Evolutionary conservation across 2,888 invertebrate genomes (phyloP).

Genomic region (Beris morrisii): DNA sequence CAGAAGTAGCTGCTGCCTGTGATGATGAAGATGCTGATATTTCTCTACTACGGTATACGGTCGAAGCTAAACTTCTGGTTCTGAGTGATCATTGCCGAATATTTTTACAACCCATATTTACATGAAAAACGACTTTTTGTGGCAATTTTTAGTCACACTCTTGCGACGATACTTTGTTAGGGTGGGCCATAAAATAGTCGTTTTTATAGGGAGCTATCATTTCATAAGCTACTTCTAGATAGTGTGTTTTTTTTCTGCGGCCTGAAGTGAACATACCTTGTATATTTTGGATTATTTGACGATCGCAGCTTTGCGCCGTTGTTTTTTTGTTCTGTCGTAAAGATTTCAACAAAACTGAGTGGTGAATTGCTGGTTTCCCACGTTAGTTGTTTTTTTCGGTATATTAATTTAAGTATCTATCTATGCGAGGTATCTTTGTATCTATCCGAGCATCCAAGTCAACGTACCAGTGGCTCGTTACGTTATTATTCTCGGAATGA

Average conservation of each 20-base stretch:
- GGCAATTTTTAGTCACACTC: constrained; percentile 12
- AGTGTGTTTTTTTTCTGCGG: too few relatives aligned
- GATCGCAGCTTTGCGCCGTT: background rate
- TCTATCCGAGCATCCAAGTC: constrained; percentile 11
- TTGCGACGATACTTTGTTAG: background rate
- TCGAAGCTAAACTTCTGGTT: background rate
- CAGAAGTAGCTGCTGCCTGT: background rate
- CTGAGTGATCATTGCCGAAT: background rate
- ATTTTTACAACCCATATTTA: constrained; percentile 2
- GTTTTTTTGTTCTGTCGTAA: background rate
- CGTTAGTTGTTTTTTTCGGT: constrained; percentile 25
- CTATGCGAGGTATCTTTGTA: background rate
- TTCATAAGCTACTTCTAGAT: too few relatives aligned
- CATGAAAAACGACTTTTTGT: constrained; percentile 6
- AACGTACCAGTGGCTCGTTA: constrained; percentile 24
- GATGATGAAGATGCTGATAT: background rate
- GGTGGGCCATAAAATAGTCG: constrained; percentile 10
- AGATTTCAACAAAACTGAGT: constrained; percentile 4
- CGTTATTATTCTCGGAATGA: constrained; percentile 28
- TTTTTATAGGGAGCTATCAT: constrained; percentile 24
- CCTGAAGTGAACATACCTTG: too few relatives aligned
- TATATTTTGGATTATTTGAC: background rate
- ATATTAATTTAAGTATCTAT: too few relatives aligned
- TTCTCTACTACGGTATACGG: background rate
- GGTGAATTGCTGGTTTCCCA: constrained; percentile 18